phyloP scores from a whole-genome alignment of 2,113 vertebrate species.

The Misgurnus mizolepis region DNA sequence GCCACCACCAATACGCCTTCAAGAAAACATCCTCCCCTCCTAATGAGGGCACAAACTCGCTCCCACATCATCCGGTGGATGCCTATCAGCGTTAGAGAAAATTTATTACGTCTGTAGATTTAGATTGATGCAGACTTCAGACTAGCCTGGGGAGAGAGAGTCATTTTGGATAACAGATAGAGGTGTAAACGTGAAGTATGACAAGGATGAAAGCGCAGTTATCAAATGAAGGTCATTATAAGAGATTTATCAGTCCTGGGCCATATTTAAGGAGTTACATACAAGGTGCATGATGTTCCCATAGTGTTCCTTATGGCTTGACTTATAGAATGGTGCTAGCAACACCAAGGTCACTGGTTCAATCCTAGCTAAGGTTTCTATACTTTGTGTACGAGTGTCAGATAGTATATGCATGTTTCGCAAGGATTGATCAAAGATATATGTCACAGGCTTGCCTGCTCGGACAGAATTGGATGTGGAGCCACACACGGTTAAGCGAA shows the following conservation, averaged over 20 bases:
- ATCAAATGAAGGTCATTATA: conserved; percentile 59
- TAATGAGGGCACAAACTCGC: conserved; percentile 50
- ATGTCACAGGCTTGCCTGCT: too few species aligned
- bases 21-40: conserved; percentile 27
- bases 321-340: too few species aligned
- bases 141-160: conserved; percentile 48
- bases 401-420: too few species aligned
- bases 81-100: conserved; percentile 52
- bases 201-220: conserved; percentile 44
- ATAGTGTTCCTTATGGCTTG: too few species aligned
- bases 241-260: conserved; percentile 57
- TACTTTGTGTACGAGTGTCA: too few species aligned
- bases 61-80: conserved; percentile 34
- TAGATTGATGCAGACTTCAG: conserved; percentile 53
- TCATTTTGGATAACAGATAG: not conserved
- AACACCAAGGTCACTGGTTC: too few species aligned
- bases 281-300: too few species aligned
- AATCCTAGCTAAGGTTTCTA: too few species aligned
- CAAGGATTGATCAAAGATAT: too few species aligned
- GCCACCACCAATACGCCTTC: not conserved
- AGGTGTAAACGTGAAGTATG: conserved; percentile 65
- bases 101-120: conserved; percentile 51
- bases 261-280: too few species aligned
- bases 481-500: too few species aligned
- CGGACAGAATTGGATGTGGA: too few species aligned